Percentiles rank a stretch among this genome's conserved stretches.
Conservation (phyloP, 1,140 invertebrate species). For the Zaprionus ornatus region DNA sequence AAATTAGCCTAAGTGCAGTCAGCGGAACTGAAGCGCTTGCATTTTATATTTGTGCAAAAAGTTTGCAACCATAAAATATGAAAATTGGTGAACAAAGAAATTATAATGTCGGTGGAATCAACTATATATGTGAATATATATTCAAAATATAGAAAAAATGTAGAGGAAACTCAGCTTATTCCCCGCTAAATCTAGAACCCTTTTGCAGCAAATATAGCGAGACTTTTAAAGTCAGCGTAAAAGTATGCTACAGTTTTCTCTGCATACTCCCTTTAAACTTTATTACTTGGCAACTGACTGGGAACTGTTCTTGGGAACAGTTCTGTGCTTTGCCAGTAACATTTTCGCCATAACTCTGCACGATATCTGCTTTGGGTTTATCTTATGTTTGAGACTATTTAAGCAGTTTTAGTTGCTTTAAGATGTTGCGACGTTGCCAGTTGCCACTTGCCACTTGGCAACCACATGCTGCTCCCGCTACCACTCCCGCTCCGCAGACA, state of each 20-base stretch:
- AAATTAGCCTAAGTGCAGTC: conserved; percentile 78
- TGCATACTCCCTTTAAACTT: neutral
- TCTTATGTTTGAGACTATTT: conserved; percentile 16
- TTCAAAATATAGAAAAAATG: neutral
- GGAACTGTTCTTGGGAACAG: neutral
- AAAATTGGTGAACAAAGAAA: conserved; percentile 45
- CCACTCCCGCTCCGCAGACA: neutral
- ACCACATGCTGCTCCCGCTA: neutral
- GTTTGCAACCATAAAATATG: conserved; percentile 62
- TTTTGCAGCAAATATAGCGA: neutral
- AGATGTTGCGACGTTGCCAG: conserved; percentile 15
- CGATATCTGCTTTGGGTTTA: neutral
- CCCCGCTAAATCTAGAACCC: neutral
- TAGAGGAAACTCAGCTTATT: neutral
- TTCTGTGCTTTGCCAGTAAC: conserved; percentile 13
- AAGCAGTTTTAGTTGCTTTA: conserved; percentile 41
- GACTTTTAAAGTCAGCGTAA: neutral
- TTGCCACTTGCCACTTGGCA: conserved; percentile 29
- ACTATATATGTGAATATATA: neutral
- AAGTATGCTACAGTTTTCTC: neutral
- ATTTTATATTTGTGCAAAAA: conserved; percentile 59
- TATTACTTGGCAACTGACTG: neutral
- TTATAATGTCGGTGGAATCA: neutral
- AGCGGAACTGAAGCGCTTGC: conserved; percentile 49
- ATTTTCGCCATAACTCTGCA: conserved; percentile 2